Base-by-base conservation (phyloP, 2,113 vertebrate species). In the Misgurnus anguillicaudatus region DNA sequence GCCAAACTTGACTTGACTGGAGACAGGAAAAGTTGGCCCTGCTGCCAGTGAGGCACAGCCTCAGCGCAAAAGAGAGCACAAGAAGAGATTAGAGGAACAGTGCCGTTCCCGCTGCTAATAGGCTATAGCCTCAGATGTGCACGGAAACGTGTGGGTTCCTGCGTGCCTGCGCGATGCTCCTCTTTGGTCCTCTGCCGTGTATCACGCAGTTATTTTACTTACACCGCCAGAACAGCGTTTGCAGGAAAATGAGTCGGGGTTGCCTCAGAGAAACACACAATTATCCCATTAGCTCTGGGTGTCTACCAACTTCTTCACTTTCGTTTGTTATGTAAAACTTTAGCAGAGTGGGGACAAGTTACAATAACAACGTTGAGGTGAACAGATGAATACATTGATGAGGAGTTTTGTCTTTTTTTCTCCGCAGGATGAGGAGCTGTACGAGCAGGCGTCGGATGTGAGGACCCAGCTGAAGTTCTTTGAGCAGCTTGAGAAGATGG, bases 391-490 rank as follows among this genome's bases (percentile, higher is more conserved):
- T 67, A 60, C 11, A 10, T 48, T 42, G 58, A 39, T 19, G 38
- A 24, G 13, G 31, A 16, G 36, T 62, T 68, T 31, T 45, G 21
- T 57, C n/a, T 57, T 19, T 1, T 4, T 58, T 58, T 13, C 38
- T n/a, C 64, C 21, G 9, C 90, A 96, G 95, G 94, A 96, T 5
- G 93, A 94, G 6, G 94, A 95, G 45, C 92, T 88, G 87, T 93
- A 93, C 0, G 94, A 95, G 45, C 95, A 94, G 85, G 86, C 93
- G 31, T 92, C 92, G 47, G 95, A 96, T 64, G 94, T 95, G 71
- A 92, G 94, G 61, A 90, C 94, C 9, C 94, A 96, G 84, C 84
- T 96, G 0, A 95, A 94, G 87, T 95, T 96, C 91, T 95, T 96
- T 72, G 95, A 96, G 67, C 95, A 96, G 89, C 85, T 96, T 89